Evolutionary conservation across 2,797 vertebrate genomes (phyloP), one percentile per base, ranked within the genome.

Genomic region (Lateolabrax maculatus): DNA sequence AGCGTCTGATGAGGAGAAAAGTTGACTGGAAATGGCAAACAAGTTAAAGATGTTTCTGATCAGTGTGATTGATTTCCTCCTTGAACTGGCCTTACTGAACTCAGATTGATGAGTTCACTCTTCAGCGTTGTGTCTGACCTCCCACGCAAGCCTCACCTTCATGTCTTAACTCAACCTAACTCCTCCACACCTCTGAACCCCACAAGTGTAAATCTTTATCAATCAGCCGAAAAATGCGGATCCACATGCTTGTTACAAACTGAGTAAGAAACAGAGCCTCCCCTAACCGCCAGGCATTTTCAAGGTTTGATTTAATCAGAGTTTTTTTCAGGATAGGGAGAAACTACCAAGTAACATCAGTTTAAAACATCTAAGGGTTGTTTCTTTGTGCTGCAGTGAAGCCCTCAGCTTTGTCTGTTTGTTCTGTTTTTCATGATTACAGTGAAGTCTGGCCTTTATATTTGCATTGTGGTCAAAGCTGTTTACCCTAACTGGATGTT

Each of bases 91-190:
- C 44, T 52, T n/a, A 23, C 53, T 68, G 36, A 86, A 63, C 71
- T 71, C 75, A 84, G 90, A 90, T 83, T 81, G 80, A 89, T 86
- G 84, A 46, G 58, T 90, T 89, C 81, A 71, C 69, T 80, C 74
- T 55, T 71, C 39, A 13, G 70, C 34, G 53, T 74, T 70, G 62
- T 37, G 84, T 75, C 90, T 91, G 85, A 91, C 89, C 90, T 83
- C 83, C 80, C 64, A 29, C 83, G 58, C 68, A 76, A 56, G 64
- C 79, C 76, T 90, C 88, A 83, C 84, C 85, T 84, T 53, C 68
- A 16, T 71, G 83, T 82, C 68, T 51, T 83, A 80, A 82, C 77
- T 89, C 84, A 89, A 21, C 69, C 76, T 29, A n/a, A 80, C 83
- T 86, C 78, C 81, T 73, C 75, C 62, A 81, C 80, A 79, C 80